These are phyloP conservation scores for Carpatolechia fugitivella DNA, from an alignment of 2,888 invertebrate genomes.

Conservation along the genomic window DNA sequence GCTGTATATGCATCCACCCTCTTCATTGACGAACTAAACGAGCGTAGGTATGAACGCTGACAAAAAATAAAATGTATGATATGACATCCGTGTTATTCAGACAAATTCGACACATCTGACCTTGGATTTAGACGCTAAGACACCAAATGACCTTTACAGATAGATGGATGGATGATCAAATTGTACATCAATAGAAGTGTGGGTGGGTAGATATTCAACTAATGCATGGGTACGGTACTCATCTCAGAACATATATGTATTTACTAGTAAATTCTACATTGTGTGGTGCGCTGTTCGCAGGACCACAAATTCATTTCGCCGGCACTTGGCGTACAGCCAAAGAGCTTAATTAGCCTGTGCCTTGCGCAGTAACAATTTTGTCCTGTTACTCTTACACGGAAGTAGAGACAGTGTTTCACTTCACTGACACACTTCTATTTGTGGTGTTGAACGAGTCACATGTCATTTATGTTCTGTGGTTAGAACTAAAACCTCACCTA, in stretches of 20 bases:
- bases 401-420: background rate
- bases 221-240: background rate
- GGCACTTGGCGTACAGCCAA: background rate
- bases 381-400: slow-evolving; percentile 2
- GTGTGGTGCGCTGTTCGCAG: background rate
- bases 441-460: background rate
- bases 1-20: background rate
- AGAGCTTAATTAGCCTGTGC: slow-evolving; percentile 4
- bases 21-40: background rate
- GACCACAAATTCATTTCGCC: background rate
- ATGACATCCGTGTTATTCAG: background rate
- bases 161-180: background rate
- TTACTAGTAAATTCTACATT: background rate
- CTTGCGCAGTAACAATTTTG: background rate
- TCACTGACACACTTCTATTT: slow-evolving; percentile 3
- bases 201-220: too few species aligned
- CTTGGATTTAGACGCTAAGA: background rate
- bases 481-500: too few species aligned
- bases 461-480: too few species aligned
- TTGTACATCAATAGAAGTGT: background rate
- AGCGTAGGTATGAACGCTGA: background rate
- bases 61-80: background rate
- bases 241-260: background rate
- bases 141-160: background rate
- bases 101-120: background rate